These are phyloP conservation scores for Chionodraco myersi DNA, from an alignment of 2,113 vertebrate genomes.

Conservation along the genomic window DNA sequence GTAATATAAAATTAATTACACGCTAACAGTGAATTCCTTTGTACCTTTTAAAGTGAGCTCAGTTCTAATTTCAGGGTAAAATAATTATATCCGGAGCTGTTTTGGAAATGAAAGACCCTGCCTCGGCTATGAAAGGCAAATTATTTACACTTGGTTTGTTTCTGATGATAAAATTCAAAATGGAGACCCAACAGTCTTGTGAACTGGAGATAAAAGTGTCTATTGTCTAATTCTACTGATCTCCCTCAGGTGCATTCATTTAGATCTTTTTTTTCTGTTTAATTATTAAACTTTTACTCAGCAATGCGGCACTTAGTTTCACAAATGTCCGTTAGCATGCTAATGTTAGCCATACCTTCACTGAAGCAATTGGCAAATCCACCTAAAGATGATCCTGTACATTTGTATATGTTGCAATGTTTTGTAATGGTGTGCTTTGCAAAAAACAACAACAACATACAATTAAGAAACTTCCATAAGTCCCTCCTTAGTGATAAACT, in stretches of 20 bases:
- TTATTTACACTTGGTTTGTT: slow-evolving; percentile 82
- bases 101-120: slow-evolving; percentile 73
- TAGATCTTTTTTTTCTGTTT: slow-evolving; percentile 33
- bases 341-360: slow-evolving; percentile 22
- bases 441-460: background rate
- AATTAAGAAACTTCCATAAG: background rate
- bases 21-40: slow-evolving; percentile 77
- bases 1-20: slow-evolving; percentile 81
- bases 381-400: background rate
- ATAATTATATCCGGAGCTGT: slow-evolving; percentile 77
- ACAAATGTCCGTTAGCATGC: slow-evolving; percentile 8
- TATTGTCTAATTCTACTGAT: slow-evolving; percentile 72
- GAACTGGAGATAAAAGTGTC: slow-evolving; percentile 66
- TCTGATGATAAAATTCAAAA: slow-evolving; percentile 78
- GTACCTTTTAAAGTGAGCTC: slow-evolving; percentile 72
- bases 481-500: background rate
- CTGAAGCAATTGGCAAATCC: background rate
- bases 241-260: slow-evolving; percentile 59
- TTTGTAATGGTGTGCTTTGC: background rate
- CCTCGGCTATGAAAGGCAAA: slow-evolving; percentile 72
- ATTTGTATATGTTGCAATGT: background rate
- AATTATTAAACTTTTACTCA: slow-evolving; percentile 63
- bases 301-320: slow-evolving; percentile 16
- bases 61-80: slow-evolving; percentile 76
- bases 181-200: slow-evolving; percentile 58